Conservation (phyloP, 2,113 vertebrate species). For the Pelobates fuscus region DNA sequence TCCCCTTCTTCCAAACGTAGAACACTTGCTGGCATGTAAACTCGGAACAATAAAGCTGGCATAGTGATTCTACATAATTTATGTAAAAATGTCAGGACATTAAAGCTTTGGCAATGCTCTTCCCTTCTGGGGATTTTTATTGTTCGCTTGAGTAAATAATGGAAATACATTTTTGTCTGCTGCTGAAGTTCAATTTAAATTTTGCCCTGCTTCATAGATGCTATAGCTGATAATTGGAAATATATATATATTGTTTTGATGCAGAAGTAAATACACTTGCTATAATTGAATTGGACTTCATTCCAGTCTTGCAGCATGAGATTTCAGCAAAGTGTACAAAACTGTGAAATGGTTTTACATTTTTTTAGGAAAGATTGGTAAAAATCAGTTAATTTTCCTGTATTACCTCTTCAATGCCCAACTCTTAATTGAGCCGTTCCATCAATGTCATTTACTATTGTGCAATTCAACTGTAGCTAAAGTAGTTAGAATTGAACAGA, state of each 20-base stretch:
- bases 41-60: slow-evolving; percentile 21
- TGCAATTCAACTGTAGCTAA: slow-evolving; percentile 38
- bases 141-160: slow-evolving; percentile 36
- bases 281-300: slow-evolving; percentile 44
- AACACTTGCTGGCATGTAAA: slow-evolving; percentile 15
- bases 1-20: slow-evolving; percentile 1
- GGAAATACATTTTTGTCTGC: slow-evolving; percentile 40
- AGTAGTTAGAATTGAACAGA: slow-evolving; percentile 27
- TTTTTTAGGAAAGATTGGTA: slow-evolving; percentile 35
- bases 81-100: slow-evolving; percentile 34
- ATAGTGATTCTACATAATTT: slow-evolving; percentile 20
- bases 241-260: slow-evolving; percentile 46
- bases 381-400: slow-evolving; percentile 36
- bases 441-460: slow-evolving; percentile 43
- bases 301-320: slow-evolving; percentile 10
- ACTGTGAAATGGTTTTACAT: slow-evolving; percentile 37
- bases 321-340: slow-evolving; percentile 29
- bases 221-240: slow-evolving; percentile 37
- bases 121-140: slow-evolving; percentile 31
- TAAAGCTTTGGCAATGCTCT: slow-evolving; percentile 8
- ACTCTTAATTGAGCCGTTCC: slow-evolving; percentile 41
- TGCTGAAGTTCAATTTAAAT: slow-evolving; percentile 42
- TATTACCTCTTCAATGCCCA: slow-evolving; percentile 34
- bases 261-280: slow-evolving; percentile 39
- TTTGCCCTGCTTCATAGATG: slow-evolving; percentile 25